Conservation (phyloP, 2,797 vertebrate species). For the Gymnocypris eckloni region DNA sequence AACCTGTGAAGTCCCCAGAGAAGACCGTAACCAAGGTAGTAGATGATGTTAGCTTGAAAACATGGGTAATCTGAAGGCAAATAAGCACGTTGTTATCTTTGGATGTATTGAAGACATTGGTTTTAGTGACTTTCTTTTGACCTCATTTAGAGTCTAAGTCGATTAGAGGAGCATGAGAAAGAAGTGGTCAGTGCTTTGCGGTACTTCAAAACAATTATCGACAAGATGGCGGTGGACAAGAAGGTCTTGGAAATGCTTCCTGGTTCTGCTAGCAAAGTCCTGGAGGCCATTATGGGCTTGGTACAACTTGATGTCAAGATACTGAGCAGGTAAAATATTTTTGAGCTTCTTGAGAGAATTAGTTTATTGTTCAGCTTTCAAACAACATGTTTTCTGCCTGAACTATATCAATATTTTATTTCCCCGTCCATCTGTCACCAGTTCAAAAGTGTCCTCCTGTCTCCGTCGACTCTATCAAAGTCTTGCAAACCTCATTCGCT, state of each 20-base stretch:
- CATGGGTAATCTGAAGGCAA: background rate
- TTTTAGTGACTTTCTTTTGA: background rate
- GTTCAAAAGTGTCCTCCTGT: conserved; percentile 85
- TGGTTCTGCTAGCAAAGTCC: conserved; percentile 87
- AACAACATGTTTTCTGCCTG: background rate
- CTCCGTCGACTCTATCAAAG: conserved; percentile 88
- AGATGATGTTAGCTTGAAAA: background rate
- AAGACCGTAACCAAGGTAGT: conserved; percentile 84
- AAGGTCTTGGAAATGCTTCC: conserved; percentile 90
- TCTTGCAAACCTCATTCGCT: conserved; percentile 89
- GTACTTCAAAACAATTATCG: conserved; percentile 94
- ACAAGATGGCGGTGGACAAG: conserved; percentile 89
- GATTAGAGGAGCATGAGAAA: conserved; percentile 87
- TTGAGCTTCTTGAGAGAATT: conserved; percentile 1
- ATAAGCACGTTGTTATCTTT: background rate
- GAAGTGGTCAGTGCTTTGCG: conserved; percentile 89
- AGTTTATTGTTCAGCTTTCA: background rate
- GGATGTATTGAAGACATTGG: background rate
- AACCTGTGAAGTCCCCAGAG: conserved; percentile 78
- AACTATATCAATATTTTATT: background rate
- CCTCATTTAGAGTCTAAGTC: conserved; percentile 74
- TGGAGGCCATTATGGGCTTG: conserved; percentile 88
- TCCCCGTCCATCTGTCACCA: conserved; percentile 60
- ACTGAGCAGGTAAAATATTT: conserved; percentile 81
- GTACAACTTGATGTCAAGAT: conserved; percentile 84